Percentiles rank a stretch among this genome's conserved stretches.
Conservation (phyloP, 2,888 invertebrate species). For the Theristus sp. region DNA sequence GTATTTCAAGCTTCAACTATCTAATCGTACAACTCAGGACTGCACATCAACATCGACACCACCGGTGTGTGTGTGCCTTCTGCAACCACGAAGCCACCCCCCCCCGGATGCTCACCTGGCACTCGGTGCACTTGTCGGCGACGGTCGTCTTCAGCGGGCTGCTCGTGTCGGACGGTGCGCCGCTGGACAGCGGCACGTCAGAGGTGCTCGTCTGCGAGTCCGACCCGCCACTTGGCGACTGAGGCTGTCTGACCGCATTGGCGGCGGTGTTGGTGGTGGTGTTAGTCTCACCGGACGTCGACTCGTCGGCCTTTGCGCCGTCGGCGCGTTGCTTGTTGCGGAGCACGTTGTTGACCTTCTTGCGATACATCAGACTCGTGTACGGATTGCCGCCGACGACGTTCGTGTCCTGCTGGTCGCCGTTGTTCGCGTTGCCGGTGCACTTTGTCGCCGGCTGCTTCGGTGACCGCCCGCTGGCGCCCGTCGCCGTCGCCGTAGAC, state of each 20-base stretch:
- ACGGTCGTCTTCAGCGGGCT: not conserved
- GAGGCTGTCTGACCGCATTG: not conserved
- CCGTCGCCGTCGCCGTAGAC: too few species aligned
- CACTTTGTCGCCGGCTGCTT: too few species aligned
- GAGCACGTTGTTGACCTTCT: not conserved
- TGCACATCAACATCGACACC: too few species aligned
- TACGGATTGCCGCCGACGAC: too few species aligned
- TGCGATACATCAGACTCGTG: not conserved
- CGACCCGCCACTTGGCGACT: not conserved
- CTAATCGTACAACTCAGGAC: not conserved
- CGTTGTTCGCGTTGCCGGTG: too few species aligned
- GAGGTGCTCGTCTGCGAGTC: not conserved
- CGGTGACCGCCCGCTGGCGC: too few species aligned
- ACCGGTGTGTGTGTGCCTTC: too few species aligned
- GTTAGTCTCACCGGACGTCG: not conserved
- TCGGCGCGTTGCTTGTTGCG: not conserved
- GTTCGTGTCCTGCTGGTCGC: too few species aligned
- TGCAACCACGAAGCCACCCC: too few species aligned
- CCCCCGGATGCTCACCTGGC: not conserved
- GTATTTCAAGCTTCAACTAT: not conserved
- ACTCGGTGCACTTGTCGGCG: not conserved
- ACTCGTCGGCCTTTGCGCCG: not conserved
- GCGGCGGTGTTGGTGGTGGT: not conserved
- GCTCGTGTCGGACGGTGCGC: not conserved
- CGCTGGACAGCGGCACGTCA: not conserved